A percentile compares a stretch with the other conserved stretches of the same genome.
Evolutionary conservation across 2,113 vertebrate species (phyloP).

Genomic region (Scortum barcoo): DNA sequence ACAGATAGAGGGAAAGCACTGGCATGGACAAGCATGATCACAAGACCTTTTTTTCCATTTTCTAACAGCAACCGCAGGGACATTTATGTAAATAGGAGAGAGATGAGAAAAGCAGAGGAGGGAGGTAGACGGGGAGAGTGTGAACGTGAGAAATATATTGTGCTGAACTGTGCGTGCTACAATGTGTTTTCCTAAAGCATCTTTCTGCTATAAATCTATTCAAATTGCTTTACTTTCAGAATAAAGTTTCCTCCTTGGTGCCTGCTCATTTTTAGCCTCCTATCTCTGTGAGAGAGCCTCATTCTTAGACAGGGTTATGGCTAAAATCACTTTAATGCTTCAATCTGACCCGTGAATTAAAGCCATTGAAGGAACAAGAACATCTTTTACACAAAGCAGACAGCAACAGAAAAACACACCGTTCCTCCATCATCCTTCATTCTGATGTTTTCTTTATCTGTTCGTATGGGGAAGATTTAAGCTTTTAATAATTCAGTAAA

Average conservation of each 20-base stretch:
- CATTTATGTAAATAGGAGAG: constrained; percentile 45
- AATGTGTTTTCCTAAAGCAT: neutral
- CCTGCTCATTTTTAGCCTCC: neutral
- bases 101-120: constrained; percentile 17
- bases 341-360: neutral
- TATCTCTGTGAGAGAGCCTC: neutral
- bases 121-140: neutral
- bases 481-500: neutral
- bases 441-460: neutral
- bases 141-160: constrained; percentile 26
- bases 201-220: neutral
- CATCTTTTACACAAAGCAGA: neutral
- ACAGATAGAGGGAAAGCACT: neutral
- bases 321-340: neutral
- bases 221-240: neutral
- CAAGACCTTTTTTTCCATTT: no score
- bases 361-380: neutral
- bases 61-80: neutral
- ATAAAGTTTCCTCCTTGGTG: neutral
- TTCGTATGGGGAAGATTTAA: neutral
- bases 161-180: neutral
- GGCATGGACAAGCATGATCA: neutral
- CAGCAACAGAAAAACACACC: neutral
- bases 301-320: neutral
- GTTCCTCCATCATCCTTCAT: neutral